phyloP scores from a whole-genome alignment of 2,797 vertebrate species.

The Chelon labrosus region DNA sequence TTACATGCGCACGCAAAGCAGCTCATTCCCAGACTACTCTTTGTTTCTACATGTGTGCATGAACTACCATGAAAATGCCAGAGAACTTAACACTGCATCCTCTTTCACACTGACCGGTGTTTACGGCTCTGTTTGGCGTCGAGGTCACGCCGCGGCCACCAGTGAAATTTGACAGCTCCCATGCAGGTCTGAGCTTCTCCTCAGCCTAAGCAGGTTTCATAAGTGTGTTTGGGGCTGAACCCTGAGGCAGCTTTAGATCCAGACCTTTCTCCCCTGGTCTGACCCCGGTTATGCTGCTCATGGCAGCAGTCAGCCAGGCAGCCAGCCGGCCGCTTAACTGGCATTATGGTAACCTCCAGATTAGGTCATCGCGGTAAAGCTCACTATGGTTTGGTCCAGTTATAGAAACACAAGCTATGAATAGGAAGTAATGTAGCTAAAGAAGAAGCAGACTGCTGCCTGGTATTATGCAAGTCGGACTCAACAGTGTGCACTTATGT shows the following conservation, averaged over 20 bases:
- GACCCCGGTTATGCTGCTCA: conserved; percentile 43
- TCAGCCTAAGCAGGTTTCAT: conserved; percentile 62
- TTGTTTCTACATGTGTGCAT: no score
- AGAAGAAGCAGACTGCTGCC: not conserved
- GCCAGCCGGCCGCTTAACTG: conserved; percentile 1
- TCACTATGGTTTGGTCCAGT: not conserved
- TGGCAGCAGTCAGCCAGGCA: conserved; percentile 23
- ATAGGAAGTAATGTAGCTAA: not conserved
- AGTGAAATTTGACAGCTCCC: conserved; percentile 11
- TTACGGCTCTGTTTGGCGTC: not conserved
- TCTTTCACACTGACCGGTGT: not conserved
- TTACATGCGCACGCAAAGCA: no score
- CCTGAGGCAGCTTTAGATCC: conserved; percentile 45
- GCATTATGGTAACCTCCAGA: conserved; percentile 12
- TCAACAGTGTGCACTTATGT: not conserved
- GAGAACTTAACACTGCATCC: not conserved
- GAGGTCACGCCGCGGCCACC: not conserved
- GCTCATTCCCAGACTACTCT: not conserved
- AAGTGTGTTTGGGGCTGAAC: conserved; percentile 54
- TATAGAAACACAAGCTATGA: conserved; percentile 25
- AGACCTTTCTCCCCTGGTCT: conserved; percentile 16
- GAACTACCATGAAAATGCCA: not conserved
- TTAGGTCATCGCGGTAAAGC: conserved; percentile 1
- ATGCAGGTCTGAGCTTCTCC: not conserved
- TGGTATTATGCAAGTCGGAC: not conserved